Percentiles rank a stretch among this genome's conserved stretches.
Evolutionary conservation across 2,888 invertebrate species (phyloP).

Genomic region (Cantharis nigra): DNA sequence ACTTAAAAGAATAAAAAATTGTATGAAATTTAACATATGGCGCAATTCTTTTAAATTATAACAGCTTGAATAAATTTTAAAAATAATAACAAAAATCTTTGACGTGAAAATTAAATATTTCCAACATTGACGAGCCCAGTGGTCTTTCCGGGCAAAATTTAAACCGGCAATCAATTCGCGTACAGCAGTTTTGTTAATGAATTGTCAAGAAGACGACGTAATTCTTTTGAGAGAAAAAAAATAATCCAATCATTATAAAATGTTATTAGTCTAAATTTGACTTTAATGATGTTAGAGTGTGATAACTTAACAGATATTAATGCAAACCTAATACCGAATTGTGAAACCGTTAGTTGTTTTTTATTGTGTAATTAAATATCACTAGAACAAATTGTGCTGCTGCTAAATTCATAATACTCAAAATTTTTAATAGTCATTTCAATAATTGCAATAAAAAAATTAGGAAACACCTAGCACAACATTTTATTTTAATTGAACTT

Average conservation of each 20-base stretch:
- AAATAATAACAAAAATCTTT: not conserved
- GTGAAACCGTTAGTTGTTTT: not conserved
- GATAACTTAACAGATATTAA: constrained; percentile 1
- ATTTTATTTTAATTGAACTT: not conserved
- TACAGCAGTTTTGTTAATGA: not conserved
- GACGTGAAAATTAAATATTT: not conserved
- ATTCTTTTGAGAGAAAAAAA: not conserved
- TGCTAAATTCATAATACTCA: not conserved
- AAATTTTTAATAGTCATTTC: not conserved
- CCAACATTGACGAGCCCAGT: not conserved
- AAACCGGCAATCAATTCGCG: not conserved
- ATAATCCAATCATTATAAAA: not conserved
- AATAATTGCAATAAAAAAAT: not conserved
- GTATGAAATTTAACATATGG: constrained; percentile 34
- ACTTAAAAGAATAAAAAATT: constrained; percentile 29
- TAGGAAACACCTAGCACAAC: not conserved
- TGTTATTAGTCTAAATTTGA: constrained; percentile 2
- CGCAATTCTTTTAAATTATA: constrained; percentile 19
- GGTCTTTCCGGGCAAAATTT: not conserved
- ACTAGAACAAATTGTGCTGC: not conserved
- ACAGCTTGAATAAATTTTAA: constrained; percentile 1
- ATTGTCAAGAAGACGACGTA: not conserved
- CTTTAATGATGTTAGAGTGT: constrained; percentile 4
- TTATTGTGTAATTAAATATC: constrained; percentile 1
- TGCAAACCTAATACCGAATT: not conserved